Conservation (phyloP, 2,797 vertebrate species). For the Chrysocyon brachyurus region DNA sequence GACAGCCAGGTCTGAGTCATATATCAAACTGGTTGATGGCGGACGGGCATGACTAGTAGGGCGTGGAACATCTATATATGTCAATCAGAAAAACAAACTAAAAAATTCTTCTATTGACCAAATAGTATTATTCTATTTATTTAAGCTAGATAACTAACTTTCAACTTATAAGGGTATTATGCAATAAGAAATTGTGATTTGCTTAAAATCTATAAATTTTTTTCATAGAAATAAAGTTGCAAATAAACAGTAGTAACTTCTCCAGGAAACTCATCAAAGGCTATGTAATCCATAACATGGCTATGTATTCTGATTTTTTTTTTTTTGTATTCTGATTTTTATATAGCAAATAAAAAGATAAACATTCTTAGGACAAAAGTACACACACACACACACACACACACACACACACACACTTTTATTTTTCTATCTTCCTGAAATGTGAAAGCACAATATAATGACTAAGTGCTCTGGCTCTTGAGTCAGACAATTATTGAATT, state of each 20-base stretch:
- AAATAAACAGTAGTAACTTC: constrained; percentile 19
- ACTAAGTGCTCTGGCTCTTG: constrained; percentile 24
- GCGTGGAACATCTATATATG: constrained; percentile 92
- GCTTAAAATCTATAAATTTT: constrained; percentile 20
- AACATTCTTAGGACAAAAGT: not conserved
- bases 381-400: not conserved
- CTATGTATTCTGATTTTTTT: not conserved
- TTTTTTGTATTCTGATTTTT: not conserved
- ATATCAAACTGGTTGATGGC: constrained; percentile 96
- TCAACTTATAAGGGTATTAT: not conserved
- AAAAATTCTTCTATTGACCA: constrained; percentile 63
- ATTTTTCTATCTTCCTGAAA: constrained; percentile 58
- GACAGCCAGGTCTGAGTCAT: constrained; percentile 97
- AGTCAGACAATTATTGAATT: constrained; percentile 28
- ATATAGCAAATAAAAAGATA: constrained; percentile 45
- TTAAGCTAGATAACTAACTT: constrained; percentile 45
- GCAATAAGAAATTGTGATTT: constrained; percentile 22
- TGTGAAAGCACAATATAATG: constrained; percentile 6
- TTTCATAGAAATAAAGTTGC: constrained; percentile 41
- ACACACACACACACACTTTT: not conserved
- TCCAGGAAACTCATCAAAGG: constrained; percentile 33
- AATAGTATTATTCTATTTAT: constrained; percentile 44
- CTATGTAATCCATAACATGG: not conserved
- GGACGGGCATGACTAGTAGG: constrained; percentile 94
- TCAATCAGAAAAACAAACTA: constrained; percentile 51